These are phyloP conservation scores for Ophonus ardosiacus DNA, from an alignment of 2,888 invertebrate genomes.

Conservation along the genomic window DNA sequence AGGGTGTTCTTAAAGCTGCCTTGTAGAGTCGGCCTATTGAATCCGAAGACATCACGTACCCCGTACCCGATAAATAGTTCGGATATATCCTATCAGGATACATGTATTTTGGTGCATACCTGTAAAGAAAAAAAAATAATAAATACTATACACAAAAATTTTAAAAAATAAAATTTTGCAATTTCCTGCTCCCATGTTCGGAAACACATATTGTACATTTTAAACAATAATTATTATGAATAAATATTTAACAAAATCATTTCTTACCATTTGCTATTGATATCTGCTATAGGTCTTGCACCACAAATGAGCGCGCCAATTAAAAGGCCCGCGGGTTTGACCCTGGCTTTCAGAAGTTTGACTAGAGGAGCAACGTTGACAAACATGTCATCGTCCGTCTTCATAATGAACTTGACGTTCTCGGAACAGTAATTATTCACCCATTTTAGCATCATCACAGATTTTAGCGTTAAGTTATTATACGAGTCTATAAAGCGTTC, in stretches of 20 bases:
- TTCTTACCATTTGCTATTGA: constrained; percentile 86
- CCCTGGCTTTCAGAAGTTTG: constrained; percentile 70
- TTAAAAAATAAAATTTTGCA: neutral
- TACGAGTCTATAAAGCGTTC: constrained; percentile 91
- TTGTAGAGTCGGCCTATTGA: constrained; percentile 82
- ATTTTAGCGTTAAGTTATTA: constrained; percentile 91
- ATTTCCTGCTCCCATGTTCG: neutral
- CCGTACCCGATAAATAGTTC: constrained; percentile 89
- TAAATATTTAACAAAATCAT: neutral
- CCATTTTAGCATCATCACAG: constrained; percentile 91
- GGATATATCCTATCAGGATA: constrained; percentile 85
- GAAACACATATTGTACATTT: neutral
- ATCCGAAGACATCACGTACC: constrained; percentile 85
- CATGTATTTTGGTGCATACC: constrained; percentile 90
- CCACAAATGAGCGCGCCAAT: constrained; percentile 89
- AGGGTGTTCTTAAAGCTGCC: constrained; percentile 82
- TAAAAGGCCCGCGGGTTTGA: constrained; percentile 74
- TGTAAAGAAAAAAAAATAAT: constrained; percentile 69
- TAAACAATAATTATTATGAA: too few species aligned
- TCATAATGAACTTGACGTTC: constrained; percentile 82
- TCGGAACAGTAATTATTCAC: constrained; percentile 82
- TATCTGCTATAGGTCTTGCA: constrained; percentile 85
- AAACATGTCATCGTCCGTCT: constrained; percentile 93
- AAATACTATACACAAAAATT: neutral
- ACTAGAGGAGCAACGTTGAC: constrained; percentile 86